Evolutionary conservation across 2,888 invertebrate genomes (phyloP).

Genomic region (Machimus rusticus): DNA sequence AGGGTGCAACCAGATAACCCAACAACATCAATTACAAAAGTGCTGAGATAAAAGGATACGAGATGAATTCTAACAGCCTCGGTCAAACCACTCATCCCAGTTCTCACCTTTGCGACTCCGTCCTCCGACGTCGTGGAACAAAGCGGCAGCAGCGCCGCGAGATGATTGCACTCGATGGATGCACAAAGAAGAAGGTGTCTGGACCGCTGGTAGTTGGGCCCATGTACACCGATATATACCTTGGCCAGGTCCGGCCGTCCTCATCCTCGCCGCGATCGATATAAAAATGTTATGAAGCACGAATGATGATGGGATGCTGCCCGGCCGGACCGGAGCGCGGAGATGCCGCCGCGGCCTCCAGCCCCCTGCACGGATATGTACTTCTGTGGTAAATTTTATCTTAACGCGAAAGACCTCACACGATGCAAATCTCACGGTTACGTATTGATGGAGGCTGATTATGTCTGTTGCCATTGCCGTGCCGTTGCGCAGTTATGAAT

Average conservation of each 20-base stretch:
- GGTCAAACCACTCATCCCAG: conserved; percentile 36
- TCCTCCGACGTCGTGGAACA: neutral
- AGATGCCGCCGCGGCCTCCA: neutral
- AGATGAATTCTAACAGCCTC: conserved; percentile 33
- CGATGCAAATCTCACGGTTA: conserved; percentile 42
- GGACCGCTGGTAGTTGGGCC: neutral
- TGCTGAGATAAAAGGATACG: conserved; percentile 40
- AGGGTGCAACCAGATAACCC: conserved; percentile 36
- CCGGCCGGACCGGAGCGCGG: neutral
- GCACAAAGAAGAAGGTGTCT: conserved; percentile 28
- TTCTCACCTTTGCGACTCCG: conserved; percentile 9
- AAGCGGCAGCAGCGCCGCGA: conserved; percentile 22
- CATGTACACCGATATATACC: conserved; percentile 28
- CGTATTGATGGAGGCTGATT: conserved; percentile 36
- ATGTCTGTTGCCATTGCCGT: conserved; percentile 13
- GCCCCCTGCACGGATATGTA: conserved; percentile 22
- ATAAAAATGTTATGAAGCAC: conserved; percentile 34
- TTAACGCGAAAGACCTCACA: conserved; percentile 46
- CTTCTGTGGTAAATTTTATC: conserved; percentile 44
- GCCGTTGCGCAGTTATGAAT: conserved; percentile 27
- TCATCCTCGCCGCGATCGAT: conserved; percentile 11
- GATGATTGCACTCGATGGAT: conserved; percentile 24
- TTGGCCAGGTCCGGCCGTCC: neutral
- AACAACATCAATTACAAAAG: conserved; percentile 43
- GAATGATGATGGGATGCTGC: conserved; percentile 30